phyloP scores from a whole-genome alignment of 2,113 vertebrate species.

The Calidris pygmaea region DNA sequence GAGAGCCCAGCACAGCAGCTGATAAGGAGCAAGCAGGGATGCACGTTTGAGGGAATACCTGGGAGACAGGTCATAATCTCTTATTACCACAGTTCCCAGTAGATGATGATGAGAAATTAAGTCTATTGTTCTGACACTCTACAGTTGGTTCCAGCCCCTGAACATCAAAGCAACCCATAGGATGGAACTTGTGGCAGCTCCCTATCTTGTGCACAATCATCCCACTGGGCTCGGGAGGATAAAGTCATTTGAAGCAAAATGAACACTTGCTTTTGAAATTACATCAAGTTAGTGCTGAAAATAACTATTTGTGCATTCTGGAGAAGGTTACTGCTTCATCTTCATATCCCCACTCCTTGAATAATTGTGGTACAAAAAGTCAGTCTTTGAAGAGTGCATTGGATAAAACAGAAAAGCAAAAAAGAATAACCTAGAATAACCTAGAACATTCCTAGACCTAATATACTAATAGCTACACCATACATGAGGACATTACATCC shows the following conservation, averaged over 20 bases:
- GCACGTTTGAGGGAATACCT: background rate
- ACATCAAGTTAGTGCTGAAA: background rate
- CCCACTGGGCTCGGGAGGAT: background rate
- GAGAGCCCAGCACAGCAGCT: background rate
- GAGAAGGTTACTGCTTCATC: background rate
- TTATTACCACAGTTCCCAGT: background rate
- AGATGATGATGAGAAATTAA: conserved; percentile 13
- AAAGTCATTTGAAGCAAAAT: background rate
- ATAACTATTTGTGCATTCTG: background rate
- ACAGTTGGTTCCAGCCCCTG: background rate
- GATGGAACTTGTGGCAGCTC: background rate
- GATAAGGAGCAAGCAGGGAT: background rate
- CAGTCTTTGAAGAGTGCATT: background rate
- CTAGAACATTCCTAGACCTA: background rate
- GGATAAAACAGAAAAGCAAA: background rate
- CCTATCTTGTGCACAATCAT: background rate
- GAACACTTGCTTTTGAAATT: background rate
- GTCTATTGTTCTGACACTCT: background rate
- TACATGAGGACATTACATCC: background rate
- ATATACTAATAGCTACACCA: background rate
- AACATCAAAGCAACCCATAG: background rate
- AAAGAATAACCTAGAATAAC: background rate
- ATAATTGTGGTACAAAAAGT: background rate
- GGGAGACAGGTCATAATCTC: background rate
- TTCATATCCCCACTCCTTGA: background rate